phyloP scores from a whole-genome alignment of 2,888 invertebrate genomes.

The Euplexia lucipara region DNA sequence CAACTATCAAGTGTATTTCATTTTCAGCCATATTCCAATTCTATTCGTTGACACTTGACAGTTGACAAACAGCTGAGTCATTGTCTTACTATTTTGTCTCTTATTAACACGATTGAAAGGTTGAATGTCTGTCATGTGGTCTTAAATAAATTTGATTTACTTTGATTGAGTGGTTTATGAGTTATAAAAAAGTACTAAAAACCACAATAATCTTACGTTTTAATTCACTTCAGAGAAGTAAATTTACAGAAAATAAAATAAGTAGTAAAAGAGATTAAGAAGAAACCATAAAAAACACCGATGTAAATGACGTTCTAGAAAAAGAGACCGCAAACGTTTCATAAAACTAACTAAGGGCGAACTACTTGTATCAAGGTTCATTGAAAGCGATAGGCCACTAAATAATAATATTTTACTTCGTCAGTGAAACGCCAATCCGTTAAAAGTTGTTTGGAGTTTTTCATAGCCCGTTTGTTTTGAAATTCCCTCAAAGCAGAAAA shows the following conservation, averaged over 20 bases:
- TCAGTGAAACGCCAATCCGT: constrained; percentile 73
- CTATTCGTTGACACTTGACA: too few relatives aligned
- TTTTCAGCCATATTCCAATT: too few relatives aligned
- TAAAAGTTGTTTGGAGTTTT: constrained; percentile 82
- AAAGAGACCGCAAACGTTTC: constrained; percentile 17
- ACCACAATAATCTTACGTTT: too few relatives aligned
- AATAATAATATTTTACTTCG: constrained; percentile 57
- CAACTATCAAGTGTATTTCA: too few relatives aligned
- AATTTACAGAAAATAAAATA: background rate
- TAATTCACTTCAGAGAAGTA: too few relatives aligned
- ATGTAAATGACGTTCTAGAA: constrained; percentile 13
- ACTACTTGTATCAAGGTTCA: constrained; percentile 37
- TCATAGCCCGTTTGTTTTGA: constrained; percentile 84
- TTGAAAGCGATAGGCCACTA: constrained; percentile 46
- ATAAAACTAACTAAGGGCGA: constrained; percentile 15
- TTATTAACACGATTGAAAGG: too few relatives aligned
- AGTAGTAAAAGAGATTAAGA: background rate
- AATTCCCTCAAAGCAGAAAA: constrained; percentile 83
- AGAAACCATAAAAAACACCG: background rate
- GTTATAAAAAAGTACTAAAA: too few relatives aligned
- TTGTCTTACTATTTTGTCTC: too few relatives aligned
- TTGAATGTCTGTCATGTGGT: too few relatives aligned
- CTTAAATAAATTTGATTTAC: too few relatives aligned
- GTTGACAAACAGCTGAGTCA: too few relatives aligned
- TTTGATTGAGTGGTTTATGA: too few relatives aligned